Conservation (phyloP, 1,140 invertebrate genomes). For the Ceratitis capitata region DNA sequence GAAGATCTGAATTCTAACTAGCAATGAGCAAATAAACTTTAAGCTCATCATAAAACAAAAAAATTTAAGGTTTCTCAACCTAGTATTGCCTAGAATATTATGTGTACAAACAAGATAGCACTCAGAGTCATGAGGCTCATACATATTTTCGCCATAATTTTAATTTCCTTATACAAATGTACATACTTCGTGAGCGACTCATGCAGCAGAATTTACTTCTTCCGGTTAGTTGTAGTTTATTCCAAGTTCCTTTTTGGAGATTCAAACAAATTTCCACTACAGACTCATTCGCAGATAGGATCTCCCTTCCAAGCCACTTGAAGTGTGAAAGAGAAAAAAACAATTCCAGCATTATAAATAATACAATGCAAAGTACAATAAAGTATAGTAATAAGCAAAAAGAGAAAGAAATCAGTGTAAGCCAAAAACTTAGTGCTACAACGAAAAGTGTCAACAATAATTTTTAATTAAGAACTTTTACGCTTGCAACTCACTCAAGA, state of each 20-base stretch:
- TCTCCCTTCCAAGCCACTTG: background rate
- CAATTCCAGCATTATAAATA: background rate
- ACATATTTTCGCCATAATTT: background rate
- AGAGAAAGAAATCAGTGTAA: background rate
- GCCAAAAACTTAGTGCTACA: background rate
- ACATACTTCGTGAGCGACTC: too few species aligned
- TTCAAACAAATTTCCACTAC: background rate
- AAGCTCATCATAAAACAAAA: too few species aligned
- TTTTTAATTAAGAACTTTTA: slow-evolving; percentile 44
- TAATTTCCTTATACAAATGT: background rate
- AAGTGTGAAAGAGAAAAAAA: background rate
- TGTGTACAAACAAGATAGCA: too few species aligned
- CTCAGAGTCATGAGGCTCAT: background rate
- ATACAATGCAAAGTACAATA: background rate
- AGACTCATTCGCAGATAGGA: background rate
- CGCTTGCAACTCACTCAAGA: slow-evolving; percentile 32
- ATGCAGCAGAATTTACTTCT: too few species aligned
- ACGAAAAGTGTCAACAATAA: slow-evolving; percentile 39
- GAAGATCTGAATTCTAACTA: too few species aligned
- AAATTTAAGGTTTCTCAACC: too few species aligned
- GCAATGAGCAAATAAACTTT: too few species aligned
- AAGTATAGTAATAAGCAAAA: background rate
- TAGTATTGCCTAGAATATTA: too few species aligned
- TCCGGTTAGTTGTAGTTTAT: background rate
- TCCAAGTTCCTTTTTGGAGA: background rate